Conservation (phyloP, 2,888 invertebrate genomes). For the Sminthurides aquaticus region DNA sequence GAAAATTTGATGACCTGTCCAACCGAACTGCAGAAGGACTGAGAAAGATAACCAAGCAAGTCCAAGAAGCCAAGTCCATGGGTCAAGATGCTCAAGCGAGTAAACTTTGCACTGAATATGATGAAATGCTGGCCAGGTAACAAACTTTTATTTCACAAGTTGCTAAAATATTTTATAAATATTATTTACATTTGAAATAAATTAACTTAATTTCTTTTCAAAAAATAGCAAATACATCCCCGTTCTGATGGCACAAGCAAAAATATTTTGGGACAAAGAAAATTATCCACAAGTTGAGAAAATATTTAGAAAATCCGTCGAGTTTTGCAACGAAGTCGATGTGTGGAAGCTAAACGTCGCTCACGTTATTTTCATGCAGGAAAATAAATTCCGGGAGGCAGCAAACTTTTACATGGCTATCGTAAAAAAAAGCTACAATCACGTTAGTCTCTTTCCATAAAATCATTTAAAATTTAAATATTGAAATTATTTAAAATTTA, state of each 20-base stretch:
- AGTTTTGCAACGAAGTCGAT: conserved; percentile 96
- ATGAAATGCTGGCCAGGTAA: conserved; percentile 47
- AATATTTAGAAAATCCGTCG: conserved; percentile 91
- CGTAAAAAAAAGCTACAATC: conserved; percentile 87
- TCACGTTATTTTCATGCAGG: conserved; percentile 98
- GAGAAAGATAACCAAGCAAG: conserved; percentile 80
- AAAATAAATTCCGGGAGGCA: conserved; percentile 95
- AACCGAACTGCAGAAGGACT: conserved; percentile 82
- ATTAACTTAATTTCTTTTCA: no score
- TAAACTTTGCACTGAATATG: conserved; percentile 38
- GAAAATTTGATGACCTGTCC: conserved; percentile 89
- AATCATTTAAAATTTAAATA: neutral
- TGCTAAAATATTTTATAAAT: conserved; percentile 32
- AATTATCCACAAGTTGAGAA: conserved; percentile 94
- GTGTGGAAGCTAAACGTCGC: conserved; percentile 97
- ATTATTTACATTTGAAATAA: no score
- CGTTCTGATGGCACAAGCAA: conserved; percentile 98
- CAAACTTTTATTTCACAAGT: neutral
- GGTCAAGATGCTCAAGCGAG: conserved; percentile 38
- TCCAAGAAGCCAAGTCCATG: conserved; percentile 32
- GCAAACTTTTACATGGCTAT: conserved; percentile 97
- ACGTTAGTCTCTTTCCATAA: conserved; percentile 48
- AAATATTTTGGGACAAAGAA: conserved; percentile 95
- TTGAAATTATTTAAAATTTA: no score
- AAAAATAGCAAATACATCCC: conserved; percentile 88